A percentile compares a stretch with the other conserved stretches of the same genome.
Conservation (phyloP, 2,888 invertebrate species). For the Aricia artaxerxes region DNA sequence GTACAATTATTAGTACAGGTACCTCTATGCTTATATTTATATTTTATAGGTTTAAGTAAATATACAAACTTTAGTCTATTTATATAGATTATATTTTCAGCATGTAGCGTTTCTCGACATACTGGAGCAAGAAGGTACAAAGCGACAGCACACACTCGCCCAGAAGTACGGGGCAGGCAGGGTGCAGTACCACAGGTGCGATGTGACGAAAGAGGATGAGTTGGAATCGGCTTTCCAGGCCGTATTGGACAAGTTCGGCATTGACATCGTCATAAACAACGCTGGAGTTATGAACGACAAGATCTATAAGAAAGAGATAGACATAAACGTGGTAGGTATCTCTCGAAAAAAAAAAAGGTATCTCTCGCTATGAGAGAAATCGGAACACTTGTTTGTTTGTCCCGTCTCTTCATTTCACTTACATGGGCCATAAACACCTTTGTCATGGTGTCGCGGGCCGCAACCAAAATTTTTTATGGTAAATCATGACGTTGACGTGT, state of each 20-base stretch:
- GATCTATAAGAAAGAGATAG: slow-evolving; percentile 51
- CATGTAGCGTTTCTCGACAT: slow-evolving; percentile 50
- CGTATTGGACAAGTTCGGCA: slow-evolving; percentile 47
- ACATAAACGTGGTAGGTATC: slow-evolving; percentile 55
- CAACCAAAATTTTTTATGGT: no score
- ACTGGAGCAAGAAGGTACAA: slow-evolving; percentile 48
- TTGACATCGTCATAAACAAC: slow-evolving; percentile 56
- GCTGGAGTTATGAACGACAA: slow-evolving; percentile 58
- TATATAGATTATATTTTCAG: slow-evolving; percentile 42
- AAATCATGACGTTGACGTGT: no score
- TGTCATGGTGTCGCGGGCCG: no score
- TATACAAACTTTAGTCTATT: no score
- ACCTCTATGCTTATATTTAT: no score
- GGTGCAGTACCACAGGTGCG: slow-evolving; percentile 53
- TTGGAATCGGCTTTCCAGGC: slow-evolving; percentile 48
- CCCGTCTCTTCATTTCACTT: slow-evolving; percentile 17
- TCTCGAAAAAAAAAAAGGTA: slow-evolving; percentile 46
- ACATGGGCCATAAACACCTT: no score
- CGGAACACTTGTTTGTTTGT: background rate
- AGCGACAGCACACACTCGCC: slow-evolving; percentile 49
- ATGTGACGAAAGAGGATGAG: slow-evolving; percentile 53
- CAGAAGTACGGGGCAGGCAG: slow-evolving; percentile 49
- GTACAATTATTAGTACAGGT: no score
- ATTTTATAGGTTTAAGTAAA: no score
- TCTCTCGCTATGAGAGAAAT: background rate